Base-by-base conservation (phyloP, 2,113 vertebrate species). In the Amblyornis subalaris region DNA sequence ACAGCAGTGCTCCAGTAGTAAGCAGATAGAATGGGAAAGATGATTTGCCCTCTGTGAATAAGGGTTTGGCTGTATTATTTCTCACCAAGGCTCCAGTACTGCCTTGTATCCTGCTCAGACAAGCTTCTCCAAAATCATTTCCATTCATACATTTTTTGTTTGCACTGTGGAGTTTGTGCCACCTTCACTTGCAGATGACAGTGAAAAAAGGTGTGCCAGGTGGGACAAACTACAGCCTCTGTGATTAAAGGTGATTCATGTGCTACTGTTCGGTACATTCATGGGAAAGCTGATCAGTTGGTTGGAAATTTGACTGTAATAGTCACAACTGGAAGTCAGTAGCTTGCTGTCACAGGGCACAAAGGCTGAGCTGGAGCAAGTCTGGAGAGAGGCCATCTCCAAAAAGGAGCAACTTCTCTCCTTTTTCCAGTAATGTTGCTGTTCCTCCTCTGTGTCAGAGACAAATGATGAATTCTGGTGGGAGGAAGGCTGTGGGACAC, bases 221-320 rank as follows among this genome's bases (percentile, higher is more conserved):
- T 31, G 58, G 40, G 36, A 40, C 35, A 47, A 31, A 20, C 5
- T 2, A 2, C 23, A 10, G 3, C 3, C 29, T 21, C 3, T 0
- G 0, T 7, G 6, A 36, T 14, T 65, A 15, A 55, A 60, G 48
- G 35, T 23, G 38, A 9, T 55, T 14, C 17, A 7, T 6, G 1
- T 1, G 1, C 21, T 19, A 28, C 15, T 58, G 16, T 28, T 42
- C 50, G 47, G 13, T 5, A 12, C 29, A 16, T 19, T 24, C 9
- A 5, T 31, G 53, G 40, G 33, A 54, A 67, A 75, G 36, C 9
- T 57, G 69, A 64, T 45, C 48, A 61, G 5, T 5, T 58, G 19
- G 36, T 9, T 58, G 53, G 72, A 73, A 74, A 26, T 38, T 7
- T 20, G 44, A 12, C 48, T 81, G 86, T 29, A 13, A 2, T 8